A percentile compares a stretch with the other conserved stretches of the same genome.
Evolutionary conservation across 1,140 invertebrate genomes (phyloP).

Genomic region (Odontomachus brunneus): DNA sequence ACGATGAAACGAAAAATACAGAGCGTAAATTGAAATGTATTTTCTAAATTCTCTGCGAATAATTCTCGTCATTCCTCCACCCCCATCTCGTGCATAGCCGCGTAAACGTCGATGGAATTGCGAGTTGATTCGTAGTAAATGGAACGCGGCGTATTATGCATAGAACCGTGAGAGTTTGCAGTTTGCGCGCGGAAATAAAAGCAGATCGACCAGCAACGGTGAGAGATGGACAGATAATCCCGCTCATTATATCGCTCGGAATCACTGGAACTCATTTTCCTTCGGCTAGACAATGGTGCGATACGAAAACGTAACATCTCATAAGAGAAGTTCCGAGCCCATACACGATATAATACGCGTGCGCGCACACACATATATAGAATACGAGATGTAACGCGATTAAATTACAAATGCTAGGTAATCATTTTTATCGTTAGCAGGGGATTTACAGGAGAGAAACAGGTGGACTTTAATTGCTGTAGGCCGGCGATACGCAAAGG

Average conservation of each 20-base stretch:
- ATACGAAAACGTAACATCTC: constrained; percentile 30
- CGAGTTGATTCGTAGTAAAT: constrained; percentile 1
- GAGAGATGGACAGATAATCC: constrained; percentile 40
- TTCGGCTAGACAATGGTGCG: constrained; percentile 47
- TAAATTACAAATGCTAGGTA: constrained; percentile 41
- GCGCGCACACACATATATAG: neutral
- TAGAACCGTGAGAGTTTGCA: constrained; percentile 12
- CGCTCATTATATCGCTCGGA: constrained; percentile 29
- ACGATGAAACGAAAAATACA: neutral
- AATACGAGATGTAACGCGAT: constrained; percentile 1
- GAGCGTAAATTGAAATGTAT: neutral
- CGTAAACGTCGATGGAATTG: neutral
- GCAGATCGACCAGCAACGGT: constrained; percentile 15
- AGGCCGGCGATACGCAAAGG: neutral
- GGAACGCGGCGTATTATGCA: constrained; percentile 19
- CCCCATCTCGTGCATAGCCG: neutral
- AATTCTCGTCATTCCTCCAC: too few species aligned
- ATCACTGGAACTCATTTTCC: constrained; percentile 48
- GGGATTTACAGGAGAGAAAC: constrained; percentile 15
- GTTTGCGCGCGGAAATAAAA: constrained; percentile 27
- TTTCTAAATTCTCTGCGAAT: constrained; percentile 1
- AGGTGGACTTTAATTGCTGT: constrained; percentile 19
- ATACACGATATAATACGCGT: neutral
- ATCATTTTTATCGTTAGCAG: constrained; percentile 42
- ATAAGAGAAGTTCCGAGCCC: neutral